Percentiles rank a stretch among this genome's conserved stretches.
Conservation (phyloP, 2,113 vertebrate species). For the Sinocyclocheilus anshuiensis region DNA sequence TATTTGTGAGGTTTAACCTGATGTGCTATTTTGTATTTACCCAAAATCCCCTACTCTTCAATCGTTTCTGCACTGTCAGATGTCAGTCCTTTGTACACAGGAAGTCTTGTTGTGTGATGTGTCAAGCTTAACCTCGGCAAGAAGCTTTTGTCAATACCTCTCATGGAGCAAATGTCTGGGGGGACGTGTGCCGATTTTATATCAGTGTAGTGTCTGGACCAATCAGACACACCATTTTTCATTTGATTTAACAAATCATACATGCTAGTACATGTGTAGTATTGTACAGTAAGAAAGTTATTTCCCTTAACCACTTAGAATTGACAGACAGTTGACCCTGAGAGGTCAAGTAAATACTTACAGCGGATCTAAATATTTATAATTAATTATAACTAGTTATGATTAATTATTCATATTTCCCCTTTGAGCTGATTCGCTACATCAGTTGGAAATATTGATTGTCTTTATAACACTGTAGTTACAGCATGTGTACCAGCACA, state of each 20-base stretch:
- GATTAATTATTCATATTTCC: too few species aligned
- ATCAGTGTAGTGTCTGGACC: too few species aligned
- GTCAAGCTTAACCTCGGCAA: slow-evolving; percentile 37
- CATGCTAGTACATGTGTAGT: too few species aligned
- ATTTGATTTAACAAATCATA: too few species aligned
- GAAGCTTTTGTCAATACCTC: slow-evolving; percentile 34
- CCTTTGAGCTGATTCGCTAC: too few species aligned
- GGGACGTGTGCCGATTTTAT: slow-evolving; percentile 28
- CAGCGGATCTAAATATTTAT: too few species aligned
- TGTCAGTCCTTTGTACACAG: slow-evolving; percentile 34
- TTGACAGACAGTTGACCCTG: too few species aligned
- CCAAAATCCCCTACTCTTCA: background rate
- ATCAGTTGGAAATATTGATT: slow-evolving; percentile 1
- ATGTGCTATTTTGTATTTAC: background rate
- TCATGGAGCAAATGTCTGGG: slow-evolving; percentile 40
- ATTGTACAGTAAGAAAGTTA: too few species aligned
- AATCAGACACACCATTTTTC: too few species aligned
- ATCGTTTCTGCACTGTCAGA: slow-evolving; percentile 10
- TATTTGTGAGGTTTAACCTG: background rate
- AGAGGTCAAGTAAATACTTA: too few species aligned
- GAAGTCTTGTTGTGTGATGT: slow-evolving; percentile 3
- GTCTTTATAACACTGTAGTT: background rate
- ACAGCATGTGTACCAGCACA: background rate
- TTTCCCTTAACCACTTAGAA: too few species aligned
- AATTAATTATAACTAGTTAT: too few species aligned